These are phyloP conservation scores for Pandemis corylana DNA, from an alignment of 2,888 invertebrate genomes.

Conservation along the genomic window DNA sequence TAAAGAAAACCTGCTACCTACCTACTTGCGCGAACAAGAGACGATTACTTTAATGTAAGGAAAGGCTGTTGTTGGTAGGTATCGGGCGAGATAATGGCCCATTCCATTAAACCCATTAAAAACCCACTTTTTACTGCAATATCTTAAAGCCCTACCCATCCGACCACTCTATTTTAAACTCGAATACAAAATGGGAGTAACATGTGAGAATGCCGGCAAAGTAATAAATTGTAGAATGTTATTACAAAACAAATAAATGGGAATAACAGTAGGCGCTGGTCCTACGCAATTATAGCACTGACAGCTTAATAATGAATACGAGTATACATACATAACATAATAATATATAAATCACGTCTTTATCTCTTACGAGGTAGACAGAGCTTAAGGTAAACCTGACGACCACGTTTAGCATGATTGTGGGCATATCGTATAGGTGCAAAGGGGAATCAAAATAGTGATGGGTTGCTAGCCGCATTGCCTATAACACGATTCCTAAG, in stretches of 20 bases:
- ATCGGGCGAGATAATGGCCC: not conserved
- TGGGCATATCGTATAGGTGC: no score
- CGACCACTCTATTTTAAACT: slow-evolving; percentile 21
- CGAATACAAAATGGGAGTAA: slow-evolving; percentile 6
- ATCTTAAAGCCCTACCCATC: not conserved
- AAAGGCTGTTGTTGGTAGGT: not conserved
- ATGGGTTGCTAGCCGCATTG: no score
- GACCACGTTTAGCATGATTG: no score
- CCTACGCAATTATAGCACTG: no score
- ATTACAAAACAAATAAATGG: slow-evolving; percentile 18
- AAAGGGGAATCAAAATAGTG: no score
- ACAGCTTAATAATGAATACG: no score
- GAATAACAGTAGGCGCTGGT: not conserved
- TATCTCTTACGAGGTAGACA: no score
- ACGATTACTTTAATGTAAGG: not conserved
- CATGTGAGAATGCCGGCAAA: slow-evolving; percentile 9
- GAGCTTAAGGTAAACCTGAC: no score
- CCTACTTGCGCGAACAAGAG: not conserved
- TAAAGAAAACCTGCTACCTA: not conserved
- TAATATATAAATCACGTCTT: no score
- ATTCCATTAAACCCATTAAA: not conserved
- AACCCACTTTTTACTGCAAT: not conserved
- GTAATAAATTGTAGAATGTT: slow-evolving; percentile 22
- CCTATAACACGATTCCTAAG: no score
- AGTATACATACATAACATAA: no score